Conservation (phyloP, 1,140 invertebrate genomes). For the Atta colombica region DNA sequence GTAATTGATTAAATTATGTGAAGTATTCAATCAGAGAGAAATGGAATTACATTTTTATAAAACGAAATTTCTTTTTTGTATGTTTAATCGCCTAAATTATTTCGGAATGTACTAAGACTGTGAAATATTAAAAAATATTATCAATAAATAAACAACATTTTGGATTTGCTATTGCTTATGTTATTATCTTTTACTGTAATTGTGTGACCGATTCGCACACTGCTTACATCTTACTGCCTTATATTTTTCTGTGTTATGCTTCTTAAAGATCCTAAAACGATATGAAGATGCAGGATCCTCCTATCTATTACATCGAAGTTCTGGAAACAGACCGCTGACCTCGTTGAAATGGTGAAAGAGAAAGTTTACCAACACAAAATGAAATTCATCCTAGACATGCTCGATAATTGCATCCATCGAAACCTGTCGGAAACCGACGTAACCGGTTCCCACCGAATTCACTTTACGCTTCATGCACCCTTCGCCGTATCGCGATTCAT, state of each 20-base stretch:
- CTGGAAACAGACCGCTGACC: background rate
- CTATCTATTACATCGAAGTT: background rate
- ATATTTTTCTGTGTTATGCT: too few species aligned
- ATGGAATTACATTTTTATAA: background rate
- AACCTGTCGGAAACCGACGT: constrained; percentile 28
- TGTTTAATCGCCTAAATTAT: background rate
- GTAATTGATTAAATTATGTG: constrained; percentile 16
- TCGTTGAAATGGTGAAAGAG: background rate
- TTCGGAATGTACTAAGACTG: background rate
- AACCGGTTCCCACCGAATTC: constrained; percentile 43
- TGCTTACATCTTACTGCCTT: too few species aligned
- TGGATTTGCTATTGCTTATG: too few species aligned
- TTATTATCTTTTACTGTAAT: too few species aligned
- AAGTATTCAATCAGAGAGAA: background rate
- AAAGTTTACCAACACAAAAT: constrained; percentile 5
- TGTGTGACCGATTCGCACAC: too few species aligned
- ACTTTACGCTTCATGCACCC: background rate
- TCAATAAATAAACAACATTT: too few species aligned
- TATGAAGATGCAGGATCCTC: background rate
- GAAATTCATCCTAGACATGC: constrained; percentile 44
- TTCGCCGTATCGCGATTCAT: constrained; percentile 12
- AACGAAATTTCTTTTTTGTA: background rate
- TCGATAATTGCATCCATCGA: constrained; percentile 46
- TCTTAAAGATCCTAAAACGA: background rate
- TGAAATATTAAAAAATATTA: too few species aligned